Conservation (phyloP, 2,797 vertebrate genomes). For the Amblyraja radiata region DNA sequence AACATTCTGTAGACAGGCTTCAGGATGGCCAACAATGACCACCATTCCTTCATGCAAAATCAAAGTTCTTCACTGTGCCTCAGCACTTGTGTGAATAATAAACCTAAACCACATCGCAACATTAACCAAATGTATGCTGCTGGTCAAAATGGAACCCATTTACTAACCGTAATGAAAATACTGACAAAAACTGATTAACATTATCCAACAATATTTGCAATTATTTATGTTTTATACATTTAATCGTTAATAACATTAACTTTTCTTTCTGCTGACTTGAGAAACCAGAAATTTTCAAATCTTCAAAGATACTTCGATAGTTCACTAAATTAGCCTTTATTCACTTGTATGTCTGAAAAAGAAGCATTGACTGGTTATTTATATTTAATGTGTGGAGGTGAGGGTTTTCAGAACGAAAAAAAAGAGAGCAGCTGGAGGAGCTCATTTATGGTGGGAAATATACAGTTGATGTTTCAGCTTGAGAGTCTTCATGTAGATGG, state of each 20-base stretch:
- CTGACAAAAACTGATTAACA: background rate
- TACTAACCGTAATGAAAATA: background rate
- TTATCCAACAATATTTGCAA: too few relatives aligned
- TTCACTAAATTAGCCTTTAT: background rate
- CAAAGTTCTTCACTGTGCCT: background rate
- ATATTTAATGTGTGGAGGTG: background rate
- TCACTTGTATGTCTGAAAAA: background rate
- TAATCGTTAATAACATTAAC: background rate
- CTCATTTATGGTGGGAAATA: too few relatives aligned
- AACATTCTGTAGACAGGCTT: background rate
- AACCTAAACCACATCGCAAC: background rate
- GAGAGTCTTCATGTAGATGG: too few relatives aligned
- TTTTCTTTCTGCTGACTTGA: background rate
- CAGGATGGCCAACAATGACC: background rate
- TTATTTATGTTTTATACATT: background rate
- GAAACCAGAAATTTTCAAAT: background rate
- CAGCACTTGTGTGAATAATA: too few relatives aligned
- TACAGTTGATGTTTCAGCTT: too few relatives aligned
- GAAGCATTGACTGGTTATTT: background rate
- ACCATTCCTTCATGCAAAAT: too few relatives aligned
- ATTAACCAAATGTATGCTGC: background rate
- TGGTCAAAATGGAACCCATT: background rate
- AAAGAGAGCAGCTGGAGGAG: too few relatives aligned
- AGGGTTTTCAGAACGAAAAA: too few relatives aligned
- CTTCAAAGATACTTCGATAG: background rate